These are phyloP conservation scores for Gadus macrocephalus DNA, from an alignment of 2,113 vertebrate genomes.

Conservation along the genomic window DNA sequence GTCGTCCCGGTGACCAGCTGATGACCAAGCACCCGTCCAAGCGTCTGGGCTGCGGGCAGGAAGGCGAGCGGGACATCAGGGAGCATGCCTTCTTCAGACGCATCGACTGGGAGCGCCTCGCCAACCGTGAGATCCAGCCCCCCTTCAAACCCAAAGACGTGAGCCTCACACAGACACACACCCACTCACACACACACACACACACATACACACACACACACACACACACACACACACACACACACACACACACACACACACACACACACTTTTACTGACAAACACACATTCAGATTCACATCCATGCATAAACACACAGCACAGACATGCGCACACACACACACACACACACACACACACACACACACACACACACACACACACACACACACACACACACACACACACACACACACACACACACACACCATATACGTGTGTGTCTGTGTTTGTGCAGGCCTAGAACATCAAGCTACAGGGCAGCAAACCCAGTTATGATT, in stretches of 20 bases:
- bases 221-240: background rate
- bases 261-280: background rate
- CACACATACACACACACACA: conserved; percentile 1
- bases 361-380: background rate
- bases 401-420: background rate
- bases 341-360: background rate
- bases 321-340: too few relatives aligned
- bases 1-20: conserved; percentile 65
- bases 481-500: too few relatives aligned
- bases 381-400: background rate
- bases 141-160: conserved; percentile 98
- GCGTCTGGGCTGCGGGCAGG: conserved; percentile 86
- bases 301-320: background rate
- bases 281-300: too few relatives aligned
- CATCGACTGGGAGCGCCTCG: conserved; percentile 94
- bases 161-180: conserved; percentile 47
- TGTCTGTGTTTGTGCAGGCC: too few relatives aligned
- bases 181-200: background rate
- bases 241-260: background rate
- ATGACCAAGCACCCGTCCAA: conserved; percentile 97
- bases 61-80: conserved; percentile 88
- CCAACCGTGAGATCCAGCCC: conserved; percentile 89
- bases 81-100: conserved; percentile 96
- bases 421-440: too few relatives aligned
- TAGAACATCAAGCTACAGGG: too few relatives aligned